Percentiles rank a stretch among this genome's conserved stretches.
These are phyloP conservation scores for Lasioglossum marginatum DNA, from an alignment of 2,888 invertebrate species.

Conservation along the genomic window DNA sequence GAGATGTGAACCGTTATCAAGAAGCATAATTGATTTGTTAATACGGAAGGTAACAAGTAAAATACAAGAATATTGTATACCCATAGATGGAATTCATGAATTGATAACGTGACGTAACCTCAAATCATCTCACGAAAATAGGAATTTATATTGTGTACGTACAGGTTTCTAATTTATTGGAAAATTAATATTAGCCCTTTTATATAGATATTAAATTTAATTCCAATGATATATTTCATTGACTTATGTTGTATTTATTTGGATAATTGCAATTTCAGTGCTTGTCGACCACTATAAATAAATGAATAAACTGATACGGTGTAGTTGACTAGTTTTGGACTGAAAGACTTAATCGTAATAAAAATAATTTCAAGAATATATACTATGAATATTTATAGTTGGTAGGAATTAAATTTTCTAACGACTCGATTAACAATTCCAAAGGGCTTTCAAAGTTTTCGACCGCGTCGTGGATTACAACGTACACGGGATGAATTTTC, in stretches of 20 bases:
- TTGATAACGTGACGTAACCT: neutral
- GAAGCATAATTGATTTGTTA: neutral
- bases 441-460: conserved; percentile 6
- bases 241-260: neutral
- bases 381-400: neutral
- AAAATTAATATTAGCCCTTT: too few relatives aligned
- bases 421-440: neutral
- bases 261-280: too few relatives aligned
- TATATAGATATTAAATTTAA: too few relatives aligned
- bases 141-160: neutral
- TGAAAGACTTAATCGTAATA: neutral
- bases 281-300: neutral
- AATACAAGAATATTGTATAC: neutral
- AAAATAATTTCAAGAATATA: neutral
- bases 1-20: neutral
- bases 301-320: neutral
- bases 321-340: neutral
- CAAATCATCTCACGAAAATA: neutral
- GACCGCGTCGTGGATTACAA: conserved; percentile 1
- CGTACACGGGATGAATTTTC: conserved; percentile 18
- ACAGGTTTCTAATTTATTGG: too few relatives aligned
- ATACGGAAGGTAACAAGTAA: neutral
- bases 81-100: neutral
- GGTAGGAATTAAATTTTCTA: neutral
- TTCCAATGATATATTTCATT: neutral